Base-by-base conservation (phyloP, 2,113 vertebrate species). In the Antigone vipio region DNA sequence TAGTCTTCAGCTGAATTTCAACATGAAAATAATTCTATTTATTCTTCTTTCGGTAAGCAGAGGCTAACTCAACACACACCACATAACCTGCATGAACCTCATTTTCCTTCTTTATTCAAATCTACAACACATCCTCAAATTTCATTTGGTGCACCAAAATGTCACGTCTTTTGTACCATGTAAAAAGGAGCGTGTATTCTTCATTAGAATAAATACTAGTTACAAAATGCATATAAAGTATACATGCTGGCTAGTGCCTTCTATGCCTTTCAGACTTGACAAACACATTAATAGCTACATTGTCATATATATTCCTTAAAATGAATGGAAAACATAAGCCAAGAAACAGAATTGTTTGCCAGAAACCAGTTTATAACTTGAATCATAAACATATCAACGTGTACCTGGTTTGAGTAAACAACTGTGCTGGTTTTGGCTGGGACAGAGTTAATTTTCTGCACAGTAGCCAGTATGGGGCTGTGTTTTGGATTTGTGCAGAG, bases 31-130 rank as follows among this genome's bases (percentile, higher is more conserved):
- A 1, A 55, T 76, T 72, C 24, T 35, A 23, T 55, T 78, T 56
- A 21, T 40, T 91, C 24, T 88, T 52, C 32, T 68, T 89, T 59
- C 63, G 80, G 9, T 68, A 71, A 32, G 10, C 29, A 63, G 56
- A 75, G 13, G 12, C 4, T 75, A 85, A 83, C 16, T 74, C 11
- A 73, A 55, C 0, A 5, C 17, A 72, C 14, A 29, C 42, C 11
- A n/a, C 17, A 19, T 16, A 73, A 67, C 2, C 23, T 44, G 10
- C 13, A 82, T 0, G 0, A 52, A 81, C 2, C 3, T 85, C 0
- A 24, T 49, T 35, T 10, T 74, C 21, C 20, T 59, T 80, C 66
- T 88, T 55, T 35, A 82, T 47, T 82, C 14, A 92, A 71, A 74
- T 42, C 42, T 60, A 6, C 20, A 74, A 40, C 22, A 59, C 11